These are phyloP conservation scores for Spodoptera littoralis DNA, from an alignment of 2,888 invertebrate species.

Conservation along the genomic window DNA sequence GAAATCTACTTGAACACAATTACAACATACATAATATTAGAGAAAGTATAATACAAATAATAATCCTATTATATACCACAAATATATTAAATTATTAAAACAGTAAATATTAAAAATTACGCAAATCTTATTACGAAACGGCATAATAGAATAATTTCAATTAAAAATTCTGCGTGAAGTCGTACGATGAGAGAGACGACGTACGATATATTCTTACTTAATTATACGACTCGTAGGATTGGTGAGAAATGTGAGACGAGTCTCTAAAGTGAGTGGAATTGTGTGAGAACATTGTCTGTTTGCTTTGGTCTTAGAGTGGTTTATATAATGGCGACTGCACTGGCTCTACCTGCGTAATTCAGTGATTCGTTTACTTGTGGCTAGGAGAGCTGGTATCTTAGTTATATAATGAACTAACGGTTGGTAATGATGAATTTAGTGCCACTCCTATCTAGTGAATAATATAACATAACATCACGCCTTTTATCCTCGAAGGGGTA, in stretches of 20 bases:
- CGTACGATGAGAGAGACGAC: background rate
- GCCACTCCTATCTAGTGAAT: too few species aligned
- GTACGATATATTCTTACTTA: constrained; percentile 26
- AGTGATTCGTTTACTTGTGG: background rate
- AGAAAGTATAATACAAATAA: too few species aligned
- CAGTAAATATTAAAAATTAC: too few species aligned
- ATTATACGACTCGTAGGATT: constrained; percentile 37
- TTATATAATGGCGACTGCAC: constrained; percentile 8
- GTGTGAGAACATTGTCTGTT: constrained; percentile 26
- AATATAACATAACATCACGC: too few species aligned
- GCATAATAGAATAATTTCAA: background rate
- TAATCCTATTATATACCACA: too few species aligned
- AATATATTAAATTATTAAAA: too few species aligned
- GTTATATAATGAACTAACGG: too few species aligned
- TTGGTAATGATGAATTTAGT: too few species aligned
- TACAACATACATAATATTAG: too few species aligned
- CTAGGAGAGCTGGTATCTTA: too few species aligned
- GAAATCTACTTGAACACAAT: too few species aligned
- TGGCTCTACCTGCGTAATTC: background rate
- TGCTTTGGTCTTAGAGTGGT: background rate
- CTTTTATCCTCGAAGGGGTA: too few species aligned
- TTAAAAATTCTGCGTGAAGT: constrained; percentile 5
- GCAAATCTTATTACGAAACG: background rate
- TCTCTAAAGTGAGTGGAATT: constrained; percentile 22
- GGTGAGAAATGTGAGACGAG: constrained; percentile 17